A percentile compares a stretch with the other conserved stretches of the same genome.
These are phyloP conservation scores for Noctua comes DNA, from an alignment of 2,888 invertebrate species.

Conservation along the genomic window DNA sequence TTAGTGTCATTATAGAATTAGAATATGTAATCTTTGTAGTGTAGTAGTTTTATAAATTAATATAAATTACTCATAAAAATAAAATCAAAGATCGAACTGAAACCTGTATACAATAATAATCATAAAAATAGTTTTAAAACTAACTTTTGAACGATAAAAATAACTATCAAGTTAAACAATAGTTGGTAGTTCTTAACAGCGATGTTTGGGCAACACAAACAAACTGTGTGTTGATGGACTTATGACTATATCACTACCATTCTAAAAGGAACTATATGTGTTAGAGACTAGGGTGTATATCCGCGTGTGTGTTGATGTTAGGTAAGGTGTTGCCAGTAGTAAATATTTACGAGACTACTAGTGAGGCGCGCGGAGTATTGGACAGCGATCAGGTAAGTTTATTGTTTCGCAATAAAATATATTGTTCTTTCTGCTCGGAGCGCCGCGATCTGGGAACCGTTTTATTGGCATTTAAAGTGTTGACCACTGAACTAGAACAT, in stretches of 20 bases:
- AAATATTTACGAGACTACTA: slow-evolving; percentile 73
- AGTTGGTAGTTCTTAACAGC: slow-evolving; percentile 73
- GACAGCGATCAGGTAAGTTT: slow-evolving; percentile 70
- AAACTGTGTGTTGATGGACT: slow-evolving; percentile 72
- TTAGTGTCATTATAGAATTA: slow-evolving; percentile 36
- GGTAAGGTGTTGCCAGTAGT: slow-evolving; percentile 75
- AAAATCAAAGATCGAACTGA: slow-evolving; percentile 42
- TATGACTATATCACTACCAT: slow-evolving; percentile 42
- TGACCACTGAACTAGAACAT: slow-evolving; percentile 15
- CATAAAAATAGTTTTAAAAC: slow-evolving; percentile 70
- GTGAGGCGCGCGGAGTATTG: slow-evolving; percentile 58
- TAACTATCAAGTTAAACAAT: slow-evolving; percentile 79
- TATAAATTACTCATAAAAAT: slow-evolving; percentile 18
- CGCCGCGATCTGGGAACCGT: slow-evolving; percentile 20
- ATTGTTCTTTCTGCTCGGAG: slow-evolving; percentile 29
- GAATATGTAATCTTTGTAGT: slow-evolving; percentile 24
- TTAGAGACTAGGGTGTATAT: slow-evolving; percentile 52
- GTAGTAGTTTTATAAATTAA: slow-evolving; percentile 11
- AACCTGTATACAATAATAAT: slow-evolving; percentile 68
- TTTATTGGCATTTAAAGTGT: slow-evolving; percentile 42
- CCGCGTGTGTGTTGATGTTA: slow-evolving; percentile 57
- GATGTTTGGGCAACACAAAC: slow-evolving; percentile 73
- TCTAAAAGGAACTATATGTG: slow-evolving; percentile 58
- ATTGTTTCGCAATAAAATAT: slow-evolving; percentile 63
- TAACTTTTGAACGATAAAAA: slow-evolving; percentile 74